phyloP scores from a whole-genome alignment of 64 coral and sea anemone genomes.

The Montipora foliosa region DNA sequence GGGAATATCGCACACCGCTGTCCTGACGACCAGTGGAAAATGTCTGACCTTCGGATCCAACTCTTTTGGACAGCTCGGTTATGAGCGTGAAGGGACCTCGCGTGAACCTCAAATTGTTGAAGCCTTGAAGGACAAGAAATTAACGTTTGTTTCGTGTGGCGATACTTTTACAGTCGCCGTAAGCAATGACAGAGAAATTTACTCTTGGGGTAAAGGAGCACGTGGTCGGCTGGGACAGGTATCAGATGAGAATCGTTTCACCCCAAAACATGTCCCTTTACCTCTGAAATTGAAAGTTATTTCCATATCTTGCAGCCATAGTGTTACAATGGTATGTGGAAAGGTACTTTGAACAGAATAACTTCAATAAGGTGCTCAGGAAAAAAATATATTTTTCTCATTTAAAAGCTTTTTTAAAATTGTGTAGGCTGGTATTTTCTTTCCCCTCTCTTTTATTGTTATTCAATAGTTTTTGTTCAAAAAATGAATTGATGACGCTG shows the following conservation, averaged over 20 bases:
- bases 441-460: too few relatives aligned
- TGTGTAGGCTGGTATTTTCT: too few relatives aligned
- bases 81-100: conserved; percentile 42
- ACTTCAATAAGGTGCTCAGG: neutral
- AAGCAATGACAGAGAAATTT: conserved; percentile 75
- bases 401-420: too few relatives aligned
- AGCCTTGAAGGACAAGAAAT: conserved; percentile 57
- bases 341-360: conserved; percentile 24
- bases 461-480: too few relatives aligned
- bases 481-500: too few relatives aligned
- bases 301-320: conserved; percentile 82
- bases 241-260: conserved; percentile 70
- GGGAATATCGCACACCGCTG: conserved; percentile 84
- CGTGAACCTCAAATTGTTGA: conserved; percentile 72
- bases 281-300: conserved; percentile 69
- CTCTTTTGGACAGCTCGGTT: conserved; percentile 97
- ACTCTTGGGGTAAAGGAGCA: conserved; percentile 92
- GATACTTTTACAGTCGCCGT: conserved; percentile 94
- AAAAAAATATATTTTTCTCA: too few relatives aligned
- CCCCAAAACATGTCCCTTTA: conserved; percentile 66
- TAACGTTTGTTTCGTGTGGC: conserved; percentile 82
- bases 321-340: conserved; percentile 76
- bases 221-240: conserved; percentile 79
- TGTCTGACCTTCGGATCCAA: conserved; percentile 92
- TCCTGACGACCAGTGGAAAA: conserved; percentile 68